phyloP scores from a whole-genome alignment of 2,113 vertebrate species.

The Dermatemys mawii region DNA sequence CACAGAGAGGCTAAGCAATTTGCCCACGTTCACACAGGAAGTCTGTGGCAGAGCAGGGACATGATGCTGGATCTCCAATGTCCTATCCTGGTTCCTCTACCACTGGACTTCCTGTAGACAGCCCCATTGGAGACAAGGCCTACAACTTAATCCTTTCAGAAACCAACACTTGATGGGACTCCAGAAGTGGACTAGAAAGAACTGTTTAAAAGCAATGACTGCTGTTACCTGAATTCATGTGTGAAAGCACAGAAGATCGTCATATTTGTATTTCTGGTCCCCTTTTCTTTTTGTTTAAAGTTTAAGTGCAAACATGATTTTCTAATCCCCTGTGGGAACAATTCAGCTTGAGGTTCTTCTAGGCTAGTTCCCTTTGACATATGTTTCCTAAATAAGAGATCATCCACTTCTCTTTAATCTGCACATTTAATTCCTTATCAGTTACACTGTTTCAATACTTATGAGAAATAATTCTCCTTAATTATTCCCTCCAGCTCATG shows the following conservation, averaged over 20 bases:
- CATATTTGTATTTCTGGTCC: neutral
- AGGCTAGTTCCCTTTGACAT: constrained; percentile 12
- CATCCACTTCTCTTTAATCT: constrained; percentile 40
- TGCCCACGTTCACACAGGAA: neutral
- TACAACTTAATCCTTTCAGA: neutral
- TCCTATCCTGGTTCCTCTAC: neutral
- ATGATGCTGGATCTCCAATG: neutral
- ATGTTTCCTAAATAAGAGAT: constrained; percentile 43
- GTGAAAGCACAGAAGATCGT: neutral
- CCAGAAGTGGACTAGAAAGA: neutral
- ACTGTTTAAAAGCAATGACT: neutral
- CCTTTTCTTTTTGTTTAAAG: neutral
- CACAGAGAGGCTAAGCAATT: neutral
- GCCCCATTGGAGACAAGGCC: neutral
- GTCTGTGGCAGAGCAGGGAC: neutral
- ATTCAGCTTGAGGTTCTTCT: constrained; percentile 6
- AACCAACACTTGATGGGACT: neutral
- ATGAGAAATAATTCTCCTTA: constrained; percentile 47
- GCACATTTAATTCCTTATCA: constrained; percentile 39
- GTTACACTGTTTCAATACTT: constrained; percentile 58
- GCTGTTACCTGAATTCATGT: neutral
- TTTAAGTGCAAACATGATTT: neutral
- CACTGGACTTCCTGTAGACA: neutral
- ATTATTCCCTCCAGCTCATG: constrained; percentile 45
- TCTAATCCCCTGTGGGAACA: neutral